Base-by-base conservation (phyloP, 2,113 vertebrate genomes). In the Osmerus mordax region DNA sequence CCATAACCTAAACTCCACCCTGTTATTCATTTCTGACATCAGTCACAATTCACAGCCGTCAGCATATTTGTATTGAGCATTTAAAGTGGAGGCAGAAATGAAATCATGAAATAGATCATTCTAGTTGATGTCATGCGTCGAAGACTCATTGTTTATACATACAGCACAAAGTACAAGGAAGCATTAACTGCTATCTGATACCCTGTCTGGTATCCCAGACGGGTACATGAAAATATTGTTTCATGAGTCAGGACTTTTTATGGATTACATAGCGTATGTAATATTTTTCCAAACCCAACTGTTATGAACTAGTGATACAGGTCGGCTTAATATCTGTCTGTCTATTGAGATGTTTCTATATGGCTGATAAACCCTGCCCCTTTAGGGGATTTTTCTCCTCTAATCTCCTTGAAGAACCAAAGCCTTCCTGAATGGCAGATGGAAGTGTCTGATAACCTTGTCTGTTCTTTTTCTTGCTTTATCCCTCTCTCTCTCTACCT, bases 211-310 rank as follows among this genome's bases (percentile, higher is more conserved):
- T 68, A 67, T 76, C 81, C 73, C 23, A 23, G 60, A 62, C 75
- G 75, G 67, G 64, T 52, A 69, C 65, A 70, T 63, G 73, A 74
- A 79, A 82, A 84, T 82, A 83, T 79, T 78, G 29, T 71, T 79
- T 70, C 59, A 74, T 67, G 70, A 78, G 67, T 71, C 63, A 67
- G 36, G 64, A 55, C 53, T 77, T 59, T 67, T 69, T 61, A 75
- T 67, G 70, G 52, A 70, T 75, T 70, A 70, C 54, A 59, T 36
- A 19, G 28, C 62, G 14, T 62, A 60, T n/a, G n/a, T 62, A 65
- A 75, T 69, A 70, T 18, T 77, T 47, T 65, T 53, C 51, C 61
- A 19, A 68, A 41, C 68, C 52, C 6, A 72, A 29, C 41, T 11
- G 61, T 18, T 59, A 59, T 21, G 16, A 19, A 58, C 72, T 52